These are phyloP conservation scores for Diaperis boleti DNA, from an alignment of 2,888 invertebrate genomes.

Conservation along the genomic window DNA sequence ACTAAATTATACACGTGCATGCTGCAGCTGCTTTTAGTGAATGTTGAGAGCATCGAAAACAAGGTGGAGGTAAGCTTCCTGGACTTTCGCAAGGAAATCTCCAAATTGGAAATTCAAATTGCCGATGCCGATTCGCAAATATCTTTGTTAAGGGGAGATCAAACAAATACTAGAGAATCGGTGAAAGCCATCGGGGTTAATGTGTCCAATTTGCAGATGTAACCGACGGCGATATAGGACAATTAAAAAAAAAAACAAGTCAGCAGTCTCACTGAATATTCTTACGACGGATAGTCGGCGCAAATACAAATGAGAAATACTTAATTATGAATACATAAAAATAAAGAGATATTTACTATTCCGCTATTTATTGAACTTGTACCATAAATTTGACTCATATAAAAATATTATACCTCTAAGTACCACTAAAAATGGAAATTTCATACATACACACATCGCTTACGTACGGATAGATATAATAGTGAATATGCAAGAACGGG, in stretches of 20 bases:
- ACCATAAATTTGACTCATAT: neutral
- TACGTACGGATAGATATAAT: conserved; percentile 42
- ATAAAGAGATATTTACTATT: no score
- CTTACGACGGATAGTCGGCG: no score
- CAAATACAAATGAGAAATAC: no score
- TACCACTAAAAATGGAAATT: neutral
- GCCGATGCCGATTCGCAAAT: conserved; percentile 81
- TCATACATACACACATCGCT: conserved; percentile 10
- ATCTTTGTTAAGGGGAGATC: conserved; percentile 82
- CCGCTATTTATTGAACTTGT: neutral
- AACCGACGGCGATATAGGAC: conserved; percentile 70
- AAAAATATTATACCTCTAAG: neutral
- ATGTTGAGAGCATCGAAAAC: conserved; percentile 82
- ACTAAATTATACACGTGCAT: conserved; percentile 83
- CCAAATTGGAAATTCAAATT: conserved; percentile 82
- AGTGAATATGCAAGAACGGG: conserved; percentile 47
- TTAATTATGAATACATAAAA: no score
- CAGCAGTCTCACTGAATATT: conserved; percentile 65
- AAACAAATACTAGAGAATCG: conserved; percentile 79
- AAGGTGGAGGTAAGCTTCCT: conserved; percentile 82
- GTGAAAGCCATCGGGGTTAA: conserved; percentile 85
- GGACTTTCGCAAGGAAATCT: conserved; percentile 83
- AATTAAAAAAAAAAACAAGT: conserved; percentile 67
- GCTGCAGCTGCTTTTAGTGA: conserved; percentile 82
- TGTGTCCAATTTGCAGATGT: conserved; percentile 79